Conservation (phyloP, 1,140 invertebrate species). For the Pogonomyrmex barbatus region DNA sequence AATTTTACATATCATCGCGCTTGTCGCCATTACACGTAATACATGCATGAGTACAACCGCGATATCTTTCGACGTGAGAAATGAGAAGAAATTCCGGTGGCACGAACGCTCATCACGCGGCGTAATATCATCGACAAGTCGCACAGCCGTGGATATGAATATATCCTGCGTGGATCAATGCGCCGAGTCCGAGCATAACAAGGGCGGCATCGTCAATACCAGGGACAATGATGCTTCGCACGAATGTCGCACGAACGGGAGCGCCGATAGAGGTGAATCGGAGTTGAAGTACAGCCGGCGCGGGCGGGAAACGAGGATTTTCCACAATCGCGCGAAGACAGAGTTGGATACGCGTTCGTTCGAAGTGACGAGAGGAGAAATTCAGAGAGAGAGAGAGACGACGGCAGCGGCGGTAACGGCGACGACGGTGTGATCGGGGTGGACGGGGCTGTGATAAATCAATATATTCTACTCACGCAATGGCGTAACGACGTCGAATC, state of each 20-base stretch:
- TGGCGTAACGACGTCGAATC: conserved; percentile 81
- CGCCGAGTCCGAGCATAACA: conserved; percentile 48
- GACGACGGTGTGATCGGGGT: conserved; percentile 43
- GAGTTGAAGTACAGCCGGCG: conserved; percentile 49
- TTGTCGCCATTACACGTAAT: not conserved
- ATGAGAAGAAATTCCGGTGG: conserved; percentile 42
- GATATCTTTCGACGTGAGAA: conserved; percentile 10
- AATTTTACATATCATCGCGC: conserved; percentile 2
- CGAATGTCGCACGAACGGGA: conserved; percentile 46
- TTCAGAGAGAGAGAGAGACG: conserved; percentile 25
- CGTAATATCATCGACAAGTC: conserved; percentile 39
- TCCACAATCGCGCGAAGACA: conserved; percentile 51
- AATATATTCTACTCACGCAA: conserved; percentile 84
- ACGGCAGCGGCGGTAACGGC: not conserved
- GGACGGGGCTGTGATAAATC: conserved; percentile 79
- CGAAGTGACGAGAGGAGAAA: conserved; percentile 61
- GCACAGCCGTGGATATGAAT: conserved; percentile 31
- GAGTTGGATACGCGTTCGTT: conserved; percentile 30
- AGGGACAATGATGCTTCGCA: conserved; percentile 51
- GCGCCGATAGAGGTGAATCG: conserved; percentile 47
- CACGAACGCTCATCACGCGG: conserved; percentile 5
- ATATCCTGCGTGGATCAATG: conserved; percentile 54
- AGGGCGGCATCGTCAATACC: conserved; percentile 55
- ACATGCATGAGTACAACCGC: not conserved
- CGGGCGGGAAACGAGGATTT: conserved; percentile 27